Evolutionary conservation across 2,797 vertebrate genomes (phyloP).

Genomic region (Rousettus madagascariensis): DNA sequence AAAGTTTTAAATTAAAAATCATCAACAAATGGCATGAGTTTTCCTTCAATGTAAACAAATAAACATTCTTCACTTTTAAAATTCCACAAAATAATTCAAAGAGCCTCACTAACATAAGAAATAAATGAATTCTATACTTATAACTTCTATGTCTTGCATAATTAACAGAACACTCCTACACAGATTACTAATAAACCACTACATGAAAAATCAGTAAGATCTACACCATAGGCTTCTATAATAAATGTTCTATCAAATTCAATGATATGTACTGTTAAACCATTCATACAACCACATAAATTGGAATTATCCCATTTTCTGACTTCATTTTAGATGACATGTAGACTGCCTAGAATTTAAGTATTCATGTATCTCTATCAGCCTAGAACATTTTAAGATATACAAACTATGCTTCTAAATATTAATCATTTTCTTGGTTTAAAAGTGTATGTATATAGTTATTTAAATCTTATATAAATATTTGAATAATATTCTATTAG

Average conservation of each 20-base stretch:
- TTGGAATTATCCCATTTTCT: not conserved
- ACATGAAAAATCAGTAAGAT: not conserved
- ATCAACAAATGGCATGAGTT: not conserved
- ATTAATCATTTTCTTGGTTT: slow-evolving; percentile 3
- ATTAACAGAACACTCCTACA: not conserved
- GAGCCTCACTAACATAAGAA: not conserved
- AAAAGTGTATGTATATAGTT: not conserved
- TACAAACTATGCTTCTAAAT: not conserved
- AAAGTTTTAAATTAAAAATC: slow-evolving; percentile 1
- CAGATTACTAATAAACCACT: not conserved
- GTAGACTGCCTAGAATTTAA: not conserved
- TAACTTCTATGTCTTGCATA: not conserved
- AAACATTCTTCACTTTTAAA: not conserved
- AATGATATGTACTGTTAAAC: not conserved
- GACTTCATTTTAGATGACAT: not conserved
- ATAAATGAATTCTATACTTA: not conserved
- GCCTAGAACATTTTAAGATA: not conserved
- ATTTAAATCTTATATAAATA: not conserved
- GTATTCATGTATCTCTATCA: not conserved
- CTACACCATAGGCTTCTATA: not conserved
- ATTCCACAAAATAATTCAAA: not conserved
- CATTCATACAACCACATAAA: not conserved
- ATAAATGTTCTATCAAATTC: slow-evolving; percentile 1
- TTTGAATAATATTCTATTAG: not conserved
- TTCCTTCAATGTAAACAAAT: not conserved